Evolutionary conservation across 2,888 invertebrate genomes (phyloP).

Genomic region (Neuroscelio doddi): DNA sequence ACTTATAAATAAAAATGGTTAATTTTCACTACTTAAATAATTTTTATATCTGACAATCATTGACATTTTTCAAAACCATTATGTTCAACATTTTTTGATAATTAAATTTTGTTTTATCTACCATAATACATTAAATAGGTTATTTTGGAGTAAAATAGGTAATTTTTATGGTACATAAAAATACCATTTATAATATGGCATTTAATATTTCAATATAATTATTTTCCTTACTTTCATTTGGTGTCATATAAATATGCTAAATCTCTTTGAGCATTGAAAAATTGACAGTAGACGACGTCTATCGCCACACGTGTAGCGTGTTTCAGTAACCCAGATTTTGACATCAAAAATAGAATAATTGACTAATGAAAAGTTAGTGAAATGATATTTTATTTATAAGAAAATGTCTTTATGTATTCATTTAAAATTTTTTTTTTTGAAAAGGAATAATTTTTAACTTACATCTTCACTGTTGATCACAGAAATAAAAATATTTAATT

Average conservation of each 20-base stretch:
- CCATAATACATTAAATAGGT: too few species aligned
- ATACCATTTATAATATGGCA: too few species aligned
- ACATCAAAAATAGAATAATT: constrained; percentile 64
- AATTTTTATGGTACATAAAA: too few species aligned
- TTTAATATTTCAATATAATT: too few species aligned
- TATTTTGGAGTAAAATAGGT: too few species aligned
- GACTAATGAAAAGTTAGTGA: constrained; percentile 47
- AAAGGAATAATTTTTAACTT: neutral
- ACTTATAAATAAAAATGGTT: too few species aligned
- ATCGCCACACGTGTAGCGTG: constrained; percentile 38
- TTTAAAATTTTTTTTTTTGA: neutral
- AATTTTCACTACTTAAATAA: too few species aligned
- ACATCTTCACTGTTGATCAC: too few species aligned
- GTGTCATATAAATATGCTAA: neutral
- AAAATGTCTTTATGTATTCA: neutral
- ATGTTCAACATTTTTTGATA: neutral
- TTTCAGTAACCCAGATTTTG: constrained; percentile 66
- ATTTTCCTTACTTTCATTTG: neutral
- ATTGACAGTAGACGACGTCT: constrained; percentile 23
- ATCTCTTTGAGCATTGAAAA: constrained; percentile 30
- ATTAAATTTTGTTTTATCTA: neutral
- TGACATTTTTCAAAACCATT: neutral
- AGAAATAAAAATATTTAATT: too few species aligned
- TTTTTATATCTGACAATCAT: too few species aligned
- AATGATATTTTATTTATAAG: constrained; percentile 9